A percentile compares a stretch with the other conserved stretches of the same genome.
Evolutionary conservation across 2,797 vertebrate genomes (phyloP).

Genomic region (Hoplostethus atlanticus): DNA sequence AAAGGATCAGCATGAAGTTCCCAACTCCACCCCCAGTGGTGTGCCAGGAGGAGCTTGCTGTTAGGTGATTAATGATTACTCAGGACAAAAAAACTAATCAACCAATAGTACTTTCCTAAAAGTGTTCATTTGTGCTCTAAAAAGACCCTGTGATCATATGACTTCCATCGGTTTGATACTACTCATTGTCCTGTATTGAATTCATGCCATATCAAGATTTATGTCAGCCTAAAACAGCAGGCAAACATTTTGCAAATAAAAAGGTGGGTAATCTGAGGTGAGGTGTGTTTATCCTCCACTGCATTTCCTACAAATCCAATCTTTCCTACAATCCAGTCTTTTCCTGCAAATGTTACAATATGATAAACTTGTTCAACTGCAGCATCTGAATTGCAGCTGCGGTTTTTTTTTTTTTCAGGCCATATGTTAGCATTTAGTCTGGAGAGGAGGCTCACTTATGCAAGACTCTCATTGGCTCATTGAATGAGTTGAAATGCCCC

Average conservation of each 20-base stretch:
- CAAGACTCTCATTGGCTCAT: slow-evolving; percentile 77
- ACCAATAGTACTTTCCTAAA: no score
- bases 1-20: slow-evolving; percentile 39
- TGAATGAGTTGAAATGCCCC: slow-evolving; percentile 6
- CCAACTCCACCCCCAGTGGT: slow-evolving; percentile 61
- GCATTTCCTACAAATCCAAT: background rate
- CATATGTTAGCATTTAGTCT: slow-evolving; percentile 80
- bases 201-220: no score
- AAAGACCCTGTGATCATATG: no score
- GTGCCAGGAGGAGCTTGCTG: slow-evolving; percentile 48
- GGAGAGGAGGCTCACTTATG: slow-evolving; percentile 78
- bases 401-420: slow-evolving; percentile 15
- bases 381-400: slow-evolving; percentile 36
- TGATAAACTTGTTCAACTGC: no score
- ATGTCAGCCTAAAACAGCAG: no score
- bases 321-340: background rate
- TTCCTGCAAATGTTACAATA: background rate
- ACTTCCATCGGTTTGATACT: no score
- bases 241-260: no score
- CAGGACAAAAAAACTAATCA: slow-evolving; percentile 6
- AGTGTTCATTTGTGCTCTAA: no score
- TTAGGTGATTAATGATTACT: slow-evolving; percentile 58
- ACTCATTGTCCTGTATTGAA: no score
- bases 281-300: no score
- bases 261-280: no score